These are phyloP conservation scores for Plecturocebus donacophilus DNA, from an alignment of 2,113 vertebrate species.

Conservation along the genomic window DNA sequence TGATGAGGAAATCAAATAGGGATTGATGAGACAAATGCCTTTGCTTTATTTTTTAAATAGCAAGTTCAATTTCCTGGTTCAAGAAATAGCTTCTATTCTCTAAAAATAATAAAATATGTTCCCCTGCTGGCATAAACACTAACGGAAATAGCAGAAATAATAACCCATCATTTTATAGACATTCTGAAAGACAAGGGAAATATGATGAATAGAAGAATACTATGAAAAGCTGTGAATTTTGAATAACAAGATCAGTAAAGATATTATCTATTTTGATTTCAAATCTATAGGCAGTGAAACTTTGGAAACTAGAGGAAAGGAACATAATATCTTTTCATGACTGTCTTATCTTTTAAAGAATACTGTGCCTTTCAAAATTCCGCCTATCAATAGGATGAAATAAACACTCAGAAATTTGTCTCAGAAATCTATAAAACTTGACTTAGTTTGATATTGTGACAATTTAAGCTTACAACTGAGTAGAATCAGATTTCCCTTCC, in stretches of 20 bases:
- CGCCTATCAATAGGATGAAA: conserved; percentile 30
- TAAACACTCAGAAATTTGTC: conserved; percentile 51
- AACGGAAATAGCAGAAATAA: conserved; percentile 71
- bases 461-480: conserved; percentile 71
- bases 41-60: conserved; percentile 70
- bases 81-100: conserved; percentile 74
- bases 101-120: conserved; percentile 79
- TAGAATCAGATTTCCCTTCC: conserved; percentile 53
- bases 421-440: conserved; percentile 63
- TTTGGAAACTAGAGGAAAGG: conserved; percentile 50
- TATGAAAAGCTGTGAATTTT: conserved; percentile 59
- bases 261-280: conserved; percentile 59
- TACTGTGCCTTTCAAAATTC: conserved; percentile 42
- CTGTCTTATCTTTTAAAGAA: conserved; percentile 41
- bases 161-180: conserved; percentile 72
- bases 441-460: conserved; percentile 62
- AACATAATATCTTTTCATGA: conserved; percentile 53
- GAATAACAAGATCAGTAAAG: conserved; percentile 48
- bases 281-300: conserved; percentile 48
- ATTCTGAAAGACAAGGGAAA: conserved; percentile 68
- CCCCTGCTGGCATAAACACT: conserved; percentile 71
- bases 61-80: conserved; percentile 75
- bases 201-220: conserved; percentile 63
- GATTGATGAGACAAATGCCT: conserved; percentile 58
- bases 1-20: conserved; percentile 33